These are phyloP conservation scores for Slavum lentiscoides DNA, from an alignment of 2,888 invertebrate species.

Conservation along the genomic window DNA sequence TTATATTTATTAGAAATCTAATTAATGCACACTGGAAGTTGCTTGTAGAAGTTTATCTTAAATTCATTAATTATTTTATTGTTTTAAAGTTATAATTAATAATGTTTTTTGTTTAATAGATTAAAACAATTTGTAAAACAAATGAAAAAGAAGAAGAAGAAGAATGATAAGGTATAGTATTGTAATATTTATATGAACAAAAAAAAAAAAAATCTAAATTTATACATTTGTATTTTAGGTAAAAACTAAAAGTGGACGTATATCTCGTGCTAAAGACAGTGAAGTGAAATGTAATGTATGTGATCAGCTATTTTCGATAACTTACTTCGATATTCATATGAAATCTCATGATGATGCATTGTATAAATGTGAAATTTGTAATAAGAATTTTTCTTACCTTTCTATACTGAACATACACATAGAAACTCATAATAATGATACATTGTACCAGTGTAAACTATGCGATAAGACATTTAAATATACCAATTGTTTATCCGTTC, in stretches of 20 bases:
- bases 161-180: too few relatives aligned
- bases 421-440: conserved; percentile 4
- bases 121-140: too few relatives aligned
- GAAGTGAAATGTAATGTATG: conserved; percentile 27
- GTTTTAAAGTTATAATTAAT: too few relatives aligned
- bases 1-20: too few relatives aligned
- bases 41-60: too few relatives aligned
- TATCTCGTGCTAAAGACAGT: neutral
- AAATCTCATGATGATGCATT: conserved; percentile 1
- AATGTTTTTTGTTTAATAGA: too few relatives aligned
- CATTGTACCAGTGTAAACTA: conserved; percentile 3
- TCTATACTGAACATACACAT: conserved; percentile 26
- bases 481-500: neutral
- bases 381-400: conserved; percentile 15
- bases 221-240: too few relatives aligned
- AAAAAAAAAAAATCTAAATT: too few relatives aligned
- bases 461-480: neutral
- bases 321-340: conserved; percentile 2
- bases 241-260: neutral
- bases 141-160: too few relatives aligned
- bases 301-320: conserved; percentile 14
- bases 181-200: too few relatives aligned
- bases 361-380: conserved; percentile 28
- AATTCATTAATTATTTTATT: too few relatives aligned
- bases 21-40: too few relatives aligned